Base-by-base conservation (phyloP, 2,113 vertebrate genomes). In the Microcebus ravelobensis region DNA sequence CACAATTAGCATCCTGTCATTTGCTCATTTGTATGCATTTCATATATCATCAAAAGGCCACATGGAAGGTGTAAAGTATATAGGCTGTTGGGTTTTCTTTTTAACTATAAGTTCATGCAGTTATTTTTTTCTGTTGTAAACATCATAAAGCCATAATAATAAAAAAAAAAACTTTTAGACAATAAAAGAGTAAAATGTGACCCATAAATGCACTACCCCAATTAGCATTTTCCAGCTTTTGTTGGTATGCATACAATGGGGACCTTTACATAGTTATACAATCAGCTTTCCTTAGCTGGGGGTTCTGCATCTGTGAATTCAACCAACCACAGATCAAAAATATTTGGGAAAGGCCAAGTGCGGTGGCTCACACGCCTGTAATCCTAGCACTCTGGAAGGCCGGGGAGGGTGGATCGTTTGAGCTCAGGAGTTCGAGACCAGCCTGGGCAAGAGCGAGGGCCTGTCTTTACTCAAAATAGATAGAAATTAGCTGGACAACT, bases 101-200 rank as follows among this genome's bases (percentile, higher is more conserved):
- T 57, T 27, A 71, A 87, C 80, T 77, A 1, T 57, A 77, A 59
- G 18, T 90, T 87, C 55, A 95, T 77, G 84, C 12, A 45, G 21
- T 10, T 70, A 34, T 48, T 59, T 52, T 90, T 68, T 52, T 48
- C 71, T 95, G 34, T 93, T 84, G 5, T 91, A 63, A 57, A 87
- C 42, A 36, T 80, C 87, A 83, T 29, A 82, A 59, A 96, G 59
- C 39, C 84, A 80, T 31, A 6, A 79, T 34, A 31, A 39, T 84
- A 31, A 48, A 87, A 39, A 87, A 31, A 48, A 87, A 67, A 21
- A 12, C n/a, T 59, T 90, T 88, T 83, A 81, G 45, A 77, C 27
- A 73, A 52, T 90, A 74, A 96, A 77, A 91, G 57, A 85, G 45
- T 84, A 80, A 93, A 89, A 92, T 59, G 36, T 74, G 85, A 88